phyloP scores from a whole-genome alignment of 2,113 vertebrate genomes.

The Podarcis raffonei region DNA sequence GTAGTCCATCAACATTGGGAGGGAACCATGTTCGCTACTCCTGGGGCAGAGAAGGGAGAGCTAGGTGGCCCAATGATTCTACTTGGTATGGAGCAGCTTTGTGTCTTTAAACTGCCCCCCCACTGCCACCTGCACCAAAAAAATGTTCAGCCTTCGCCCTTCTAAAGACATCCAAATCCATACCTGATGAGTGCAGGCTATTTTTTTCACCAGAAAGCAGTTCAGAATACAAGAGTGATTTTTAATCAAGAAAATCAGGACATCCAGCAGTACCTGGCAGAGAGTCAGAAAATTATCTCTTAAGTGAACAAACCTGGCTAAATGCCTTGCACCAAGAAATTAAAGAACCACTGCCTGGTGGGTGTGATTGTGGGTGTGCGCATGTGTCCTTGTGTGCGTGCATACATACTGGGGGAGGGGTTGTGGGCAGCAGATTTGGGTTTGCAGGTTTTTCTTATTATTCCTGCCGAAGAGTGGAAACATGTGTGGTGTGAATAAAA shows the following conservation, averaged over 20 bases:
- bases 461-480: conserved; percentile 57
- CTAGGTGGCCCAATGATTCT: neutral
- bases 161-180: neutral
- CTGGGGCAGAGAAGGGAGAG: too few species aligned
- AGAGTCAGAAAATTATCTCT: neutral
- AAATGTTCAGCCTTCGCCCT: neutral
- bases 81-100: neutral
- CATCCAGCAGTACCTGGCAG: too few species aligned
- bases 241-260: neutral
- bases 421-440: conserved; percentile 44
- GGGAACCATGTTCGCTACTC: too few species aligned
- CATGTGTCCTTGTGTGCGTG: neutral
- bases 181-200: neutral
- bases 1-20: too few species aligned
- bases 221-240: neutral
- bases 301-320: neutral
- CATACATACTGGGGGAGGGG: neutral
- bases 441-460: conserved; percentile 69
- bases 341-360: conserved; percentile 45
- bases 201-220: neutral
- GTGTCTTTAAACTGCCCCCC: neutral
- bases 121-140: too few species aligned
- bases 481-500: conserved; percentile 61
- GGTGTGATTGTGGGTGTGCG: neutral
- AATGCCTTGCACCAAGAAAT: neutral